Evolutionary conservation across 2,113 vertebrate genomes (phyloP).

Genomic region (Cyprinus carpio): DNA sequence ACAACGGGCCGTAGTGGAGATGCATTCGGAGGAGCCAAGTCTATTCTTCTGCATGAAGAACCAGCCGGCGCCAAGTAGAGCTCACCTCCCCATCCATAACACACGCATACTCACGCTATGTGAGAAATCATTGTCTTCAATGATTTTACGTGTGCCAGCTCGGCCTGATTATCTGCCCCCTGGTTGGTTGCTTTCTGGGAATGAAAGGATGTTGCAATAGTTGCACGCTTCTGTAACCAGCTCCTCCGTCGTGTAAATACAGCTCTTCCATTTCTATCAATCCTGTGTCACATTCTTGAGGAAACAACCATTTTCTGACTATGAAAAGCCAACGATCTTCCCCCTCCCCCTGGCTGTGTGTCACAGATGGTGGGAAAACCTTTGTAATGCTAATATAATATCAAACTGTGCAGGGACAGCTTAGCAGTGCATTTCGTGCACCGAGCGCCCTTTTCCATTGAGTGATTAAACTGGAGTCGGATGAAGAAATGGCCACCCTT

Average conservation of each 20-base stretch:
- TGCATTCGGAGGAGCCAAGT: conserved; percentile 74
- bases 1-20: conserved; percentile 79
- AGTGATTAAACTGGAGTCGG: conserved; percentile 74
- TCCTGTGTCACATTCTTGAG: conserved; percentile 66
- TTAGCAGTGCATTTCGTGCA: conserved; percentile 67
- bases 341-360: conserved; percentile 57
- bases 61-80: conserved; percentile 64
- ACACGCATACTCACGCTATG: conserved; percentile 1
- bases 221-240: neutral
- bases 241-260: conserved; percentile 15
- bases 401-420: conserved; percentile 76
- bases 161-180: neutral
- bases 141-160: conserved; percentile 10
- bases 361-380: conserved; percentile 79
- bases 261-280: conserved; percentile 59
- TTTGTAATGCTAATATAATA: conserved; percentile 83
- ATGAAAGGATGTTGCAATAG: conserved; percentile 15
- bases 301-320: conserved; percentile 69
- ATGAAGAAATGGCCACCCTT: conserved; percentile 74
- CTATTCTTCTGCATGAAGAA: conserved; percentile 69
- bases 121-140: conserved; percentile 17
- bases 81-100: conserved; percentile 63
- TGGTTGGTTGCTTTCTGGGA: conserved; percentile 3
- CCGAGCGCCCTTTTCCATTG: conserved; percentile 69
- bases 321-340: conserved; percentile 68